Conservation (phyloP, 2,888 invertebrate species). For the Pseudanteris insignis region DNA sequence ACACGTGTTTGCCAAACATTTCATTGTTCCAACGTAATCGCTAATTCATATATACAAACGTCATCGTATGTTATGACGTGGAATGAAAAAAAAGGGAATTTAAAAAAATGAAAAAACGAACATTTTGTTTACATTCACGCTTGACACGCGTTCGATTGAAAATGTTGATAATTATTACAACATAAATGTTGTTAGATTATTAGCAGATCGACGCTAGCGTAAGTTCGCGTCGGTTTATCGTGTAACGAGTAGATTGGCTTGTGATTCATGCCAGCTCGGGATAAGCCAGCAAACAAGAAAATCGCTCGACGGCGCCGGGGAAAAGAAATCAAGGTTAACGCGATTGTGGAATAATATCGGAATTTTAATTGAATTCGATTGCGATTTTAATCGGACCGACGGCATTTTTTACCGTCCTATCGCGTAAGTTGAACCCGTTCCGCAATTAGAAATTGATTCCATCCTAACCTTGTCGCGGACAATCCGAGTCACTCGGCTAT, state of each 20-base stretch:
- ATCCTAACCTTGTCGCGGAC: background rate
- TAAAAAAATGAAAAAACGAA: too few species aligned
- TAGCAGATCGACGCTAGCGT: too few species aligned
- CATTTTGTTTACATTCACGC: too few species aligned
- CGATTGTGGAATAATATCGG: conserved; percentile 22
- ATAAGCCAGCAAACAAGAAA: conserved; percentile 7
- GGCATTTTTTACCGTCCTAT: background rate
- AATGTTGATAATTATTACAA: too few species aligned
- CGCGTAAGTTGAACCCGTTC: conserved; percentile 9
- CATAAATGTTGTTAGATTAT: too few species aligned
- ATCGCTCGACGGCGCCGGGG: background rate
- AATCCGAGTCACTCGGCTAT: background rate
- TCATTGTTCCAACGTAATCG: too few species aligned
- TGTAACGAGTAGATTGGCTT: background rate
- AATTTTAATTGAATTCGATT: conserved; percentile 25
- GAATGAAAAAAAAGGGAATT: too few species aligned
- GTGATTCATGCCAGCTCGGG: conserved; percentile 2
- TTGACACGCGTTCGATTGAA: too few species aligned
- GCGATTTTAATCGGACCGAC: conserved; percentile 6
- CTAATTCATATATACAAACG: too few species aligned
- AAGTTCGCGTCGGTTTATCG: too few species aligned
- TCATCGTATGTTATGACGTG: too few species aligned
- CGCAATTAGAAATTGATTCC: conserved; percentile 9
- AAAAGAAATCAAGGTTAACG: conserved; percentile 30
- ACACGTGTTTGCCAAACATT: too few species aligned